Evolutionary conservation across 2,888 invertebrate species (phyloP).

Genomic region (Colletes collaris): DNA sequence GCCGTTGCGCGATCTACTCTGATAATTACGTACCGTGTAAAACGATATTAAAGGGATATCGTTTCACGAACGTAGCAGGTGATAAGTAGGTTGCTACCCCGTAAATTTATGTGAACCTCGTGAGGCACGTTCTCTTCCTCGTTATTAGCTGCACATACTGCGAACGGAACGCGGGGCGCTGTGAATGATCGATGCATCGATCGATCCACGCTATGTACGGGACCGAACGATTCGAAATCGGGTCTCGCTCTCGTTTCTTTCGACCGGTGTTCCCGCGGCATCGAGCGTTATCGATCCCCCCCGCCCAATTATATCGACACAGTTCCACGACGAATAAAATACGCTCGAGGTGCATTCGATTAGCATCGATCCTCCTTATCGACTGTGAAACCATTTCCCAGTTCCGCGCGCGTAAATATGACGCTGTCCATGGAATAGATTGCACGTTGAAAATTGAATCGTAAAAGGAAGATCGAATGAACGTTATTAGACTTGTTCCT

Average conservation of each 20-base stretch:
- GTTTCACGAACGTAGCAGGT: slow-evolving; percentile 62
- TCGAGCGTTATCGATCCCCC: slow-evolving; percentile 30
- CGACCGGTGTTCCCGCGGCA: slow-evolving; percentile 25
- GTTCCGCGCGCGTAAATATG: too few relatives aligned
- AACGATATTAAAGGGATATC: slow-evolving; percentile 65
- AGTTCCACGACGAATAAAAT: slow-evolving; percentile 9
- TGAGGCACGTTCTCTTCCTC: slow-evolving; percentile 47
- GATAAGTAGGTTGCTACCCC: slow-evolving; percentile 63
- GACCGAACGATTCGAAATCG: slow-evolving; percentile 49
- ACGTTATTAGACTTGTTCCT: too few relatives aligned
- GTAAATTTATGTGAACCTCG: slow-evolving; percentile 61
- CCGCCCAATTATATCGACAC: slow-evolving; percentile 40
- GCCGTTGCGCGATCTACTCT: slow-evolving; percentile 47
- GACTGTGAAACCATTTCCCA: too few relatives aligned
- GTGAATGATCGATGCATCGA: slow-evolving; percentile 37
- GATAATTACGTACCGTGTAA: slow-evolving; percentile 64
- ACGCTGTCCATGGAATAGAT: too few relatives aligned
- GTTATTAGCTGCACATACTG: slow-evolving; percentile 47
- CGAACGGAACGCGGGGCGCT: background rate
- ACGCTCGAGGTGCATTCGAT: background rate
- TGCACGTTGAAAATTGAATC: too few relatives aligned
- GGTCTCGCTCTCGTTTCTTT: slow-evolving; percentile 46
- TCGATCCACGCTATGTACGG: background rate
- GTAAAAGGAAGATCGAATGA: too few relatives aligned
- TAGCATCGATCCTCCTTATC: slow-evolving; percentile 13